Base-by-base conservation (phyloP, 2,797 vertebrate genomes). In the Phyllotis vaccarum region DNA sequence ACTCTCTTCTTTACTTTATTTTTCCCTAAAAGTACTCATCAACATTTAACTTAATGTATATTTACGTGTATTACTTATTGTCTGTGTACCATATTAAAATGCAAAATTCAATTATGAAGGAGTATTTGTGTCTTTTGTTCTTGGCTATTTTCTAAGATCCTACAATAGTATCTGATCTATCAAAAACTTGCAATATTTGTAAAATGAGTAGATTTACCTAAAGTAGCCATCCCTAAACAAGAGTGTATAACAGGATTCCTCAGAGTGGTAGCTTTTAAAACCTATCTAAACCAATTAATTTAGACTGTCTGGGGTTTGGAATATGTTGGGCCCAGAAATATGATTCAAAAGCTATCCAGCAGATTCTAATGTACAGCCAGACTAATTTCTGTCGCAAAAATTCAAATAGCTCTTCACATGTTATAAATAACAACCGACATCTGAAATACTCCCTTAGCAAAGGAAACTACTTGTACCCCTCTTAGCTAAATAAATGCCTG, bases 361-460 rank as follows among this genome's bases (percentile, higher is more conserved):
- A 85, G 49, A 94, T 90, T 46, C 66, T 92, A 94, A 88, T 80
- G 72, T 64, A 5, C 19, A 93, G n/a, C 14, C 34, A 95, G 37
- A 34, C 13, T 93, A 87, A 96, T 22, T 85, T n/a, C 40, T 91
- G 11, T 14, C 64, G 86, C 52, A 94, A 82, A 95, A 92, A 96
- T 11, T 29, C 74, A 82, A 95, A 93, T 89, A 81, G 31, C 40
- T 85, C 58, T 87, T 88, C 68, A 13, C 74, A 75, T 34, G 54
- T 76, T 89, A 72, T 49, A 56, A 95, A 78, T 74, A 93, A 37
- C 72, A 90, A 31, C 56, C 29, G 58, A 85, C 37, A 90, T 66
- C 70, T 92, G 66, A 60, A 64, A 89, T 52, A 87, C 64, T 19
- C 13, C 29, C 46, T 79, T 54, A 92, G 24, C 76, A 70, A 27